Percentiles rank a stretch among this genome's conserved stretches.
Evolutionary conservation across 2,888 invertebrate species (phyloP).

Genomic region (Oligia strigilis): DNA sequence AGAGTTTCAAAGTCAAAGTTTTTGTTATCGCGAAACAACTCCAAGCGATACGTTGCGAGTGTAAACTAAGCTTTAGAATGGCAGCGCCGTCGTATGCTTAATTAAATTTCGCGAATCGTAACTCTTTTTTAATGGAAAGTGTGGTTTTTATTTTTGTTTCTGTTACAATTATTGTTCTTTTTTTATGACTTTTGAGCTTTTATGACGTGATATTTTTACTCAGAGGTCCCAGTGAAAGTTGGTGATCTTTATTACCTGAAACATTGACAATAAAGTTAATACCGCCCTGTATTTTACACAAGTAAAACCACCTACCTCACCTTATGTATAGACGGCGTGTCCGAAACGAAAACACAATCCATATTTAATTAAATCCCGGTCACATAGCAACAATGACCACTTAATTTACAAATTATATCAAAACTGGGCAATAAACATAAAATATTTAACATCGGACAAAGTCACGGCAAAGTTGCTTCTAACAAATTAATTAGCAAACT

Average conservation of each 20-base stretch:
- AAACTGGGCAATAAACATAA: slow-evolving; percentile 56
- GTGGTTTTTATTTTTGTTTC: slow-evolving; percentile 1
- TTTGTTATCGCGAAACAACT: slow-evolving; percentile 15
- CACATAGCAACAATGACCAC: slow-evolving; percentile 46
- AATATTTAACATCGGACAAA: slow-evolving; percentile 54
- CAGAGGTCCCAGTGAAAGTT: not conserved
- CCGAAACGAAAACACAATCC: slow-evolving; percentile 30
- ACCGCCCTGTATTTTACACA: too few species aligned
- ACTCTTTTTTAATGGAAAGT: slow-evolving; percentile 11
- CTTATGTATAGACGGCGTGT: not conserved
- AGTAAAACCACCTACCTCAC: not conserved
- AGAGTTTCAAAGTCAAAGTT: slow-evolving; percentile 37
- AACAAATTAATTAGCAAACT: slow-evolving; percentile 64
- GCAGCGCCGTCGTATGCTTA: slow-evolving; percentile 23
- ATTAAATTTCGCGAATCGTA: slow-evolving; percentile 46
- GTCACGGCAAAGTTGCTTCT: slow-evolving; percentile 56
- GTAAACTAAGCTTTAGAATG: slow-evolving; percentile 43
- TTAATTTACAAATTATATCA: slow-evolving; percentile 59
- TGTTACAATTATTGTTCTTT: not conserved
- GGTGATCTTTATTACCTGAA: too few species aligned
- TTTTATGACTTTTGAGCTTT: slow-evolving; percentile 2
- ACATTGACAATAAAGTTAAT: not conserved
- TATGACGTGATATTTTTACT: not conserved
- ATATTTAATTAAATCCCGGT: slow-evolving; percentile 51
- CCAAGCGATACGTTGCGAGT: slow-evolving; percentile 17